Conservation (phyloP, 2,888 invertebrate species). For the Hypsopygia costalis region DNA sequence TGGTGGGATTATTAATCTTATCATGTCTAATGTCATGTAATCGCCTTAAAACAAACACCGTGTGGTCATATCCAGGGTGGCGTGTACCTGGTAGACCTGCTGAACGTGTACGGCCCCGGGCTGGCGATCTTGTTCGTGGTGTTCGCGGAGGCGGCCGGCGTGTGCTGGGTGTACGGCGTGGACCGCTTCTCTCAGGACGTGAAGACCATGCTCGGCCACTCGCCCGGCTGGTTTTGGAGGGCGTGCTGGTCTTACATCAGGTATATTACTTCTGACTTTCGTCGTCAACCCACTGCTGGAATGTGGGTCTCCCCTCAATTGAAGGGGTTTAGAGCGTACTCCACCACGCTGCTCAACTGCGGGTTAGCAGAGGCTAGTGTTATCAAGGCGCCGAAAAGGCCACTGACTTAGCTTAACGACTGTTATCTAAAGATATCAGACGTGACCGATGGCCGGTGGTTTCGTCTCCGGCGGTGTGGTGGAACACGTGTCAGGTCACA, state of each 20-base stretch:
- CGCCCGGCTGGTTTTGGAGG: constrained; percentile 89
- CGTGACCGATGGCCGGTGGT: constrained; percentile 61
- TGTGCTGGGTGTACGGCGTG: constrained; percentile 94
- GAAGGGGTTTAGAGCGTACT: too few species aligned
- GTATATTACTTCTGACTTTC: too few species aligned
- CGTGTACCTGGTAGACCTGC: constrained; percentile 90
- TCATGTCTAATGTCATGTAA: too few species aligned
- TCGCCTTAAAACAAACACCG: too few species aligned
- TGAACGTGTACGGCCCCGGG: constrained; percentile 94
- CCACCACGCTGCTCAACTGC: too few species aligned
- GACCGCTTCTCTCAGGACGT: constrained; percentile 90
- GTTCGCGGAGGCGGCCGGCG: constrained; percentile 93
- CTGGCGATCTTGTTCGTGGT: constrained; percentile 94
- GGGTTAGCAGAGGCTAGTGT: too few species aligned
- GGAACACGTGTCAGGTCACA: constrained; percentile 55
- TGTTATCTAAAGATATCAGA: constrained; percentile 39
- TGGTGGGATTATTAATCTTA: too few species aligned
- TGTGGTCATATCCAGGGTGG: constrained; percentile 87
- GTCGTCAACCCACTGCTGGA: too few species aligned
- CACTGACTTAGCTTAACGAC: too few species aligned
- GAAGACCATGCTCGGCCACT: constrained; percentile 89
- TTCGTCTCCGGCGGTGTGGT: constrained; percentile 31
- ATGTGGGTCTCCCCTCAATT: too few species aligned
- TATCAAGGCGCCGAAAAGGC: too few species aligned
- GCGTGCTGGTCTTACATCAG: constrained; percentile 92